Evolutionary conservation across 2,113 vertebrate species (phyloP).

Genomic region (Rhinoptilus africanus): DNA sequence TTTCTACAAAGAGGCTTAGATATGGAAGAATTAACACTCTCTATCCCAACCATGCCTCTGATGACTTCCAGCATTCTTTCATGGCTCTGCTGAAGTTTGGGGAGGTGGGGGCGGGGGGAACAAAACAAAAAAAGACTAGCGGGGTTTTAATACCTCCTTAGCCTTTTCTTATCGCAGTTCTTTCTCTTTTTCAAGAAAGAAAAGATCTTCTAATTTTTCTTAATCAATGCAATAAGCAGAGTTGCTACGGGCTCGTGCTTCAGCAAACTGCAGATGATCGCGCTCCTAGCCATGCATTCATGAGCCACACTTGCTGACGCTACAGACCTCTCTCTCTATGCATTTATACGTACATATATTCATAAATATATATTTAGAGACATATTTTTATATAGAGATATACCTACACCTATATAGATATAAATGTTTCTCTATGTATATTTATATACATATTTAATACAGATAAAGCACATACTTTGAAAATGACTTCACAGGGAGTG

Average conservation of each 20-base stretch:
- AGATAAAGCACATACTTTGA: neutral
- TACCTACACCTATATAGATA: neutral
- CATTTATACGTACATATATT: neutral
- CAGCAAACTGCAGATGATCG: neutral
- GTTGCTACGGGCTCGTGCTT: neutral
- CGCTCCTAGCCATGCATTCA: neutral
- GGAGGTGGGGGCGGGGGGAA: neutral
- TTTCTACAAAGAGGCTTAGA: conserved; percentile 88
- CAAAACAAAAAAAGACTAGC: conserved; percentile 25
- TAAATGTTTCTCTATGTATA: neutral
- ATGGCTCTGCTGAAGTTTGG: conserved; percentile 45
- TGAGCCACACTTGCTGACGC: neutral
- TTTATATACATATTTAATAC: neutral
- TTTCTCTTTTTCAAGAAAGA: conserved; percentile 20
- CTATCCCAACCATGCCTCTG: conserved; percentile 77
- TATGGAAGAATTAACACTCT: conserved; percentile 92
- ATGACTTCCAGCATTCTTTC: conserved; percentile 81
- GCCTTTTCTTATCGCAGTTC: conserved; percentile 56
- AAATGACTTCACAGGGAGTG: neutral
- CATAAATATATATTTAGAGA: neutral
- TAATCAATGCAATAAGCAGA: neutral
- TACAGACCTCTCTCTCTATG: neutral
- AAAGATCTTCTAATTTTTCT: conserved; percentile 69
- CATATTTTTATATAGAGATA: neutral
- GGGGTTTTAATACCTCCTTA: conserved; percentile 63